Conservation (phyloP, 2,888 invertebrate genomes). For the Chalcosyrphus nemorum region DNA sequence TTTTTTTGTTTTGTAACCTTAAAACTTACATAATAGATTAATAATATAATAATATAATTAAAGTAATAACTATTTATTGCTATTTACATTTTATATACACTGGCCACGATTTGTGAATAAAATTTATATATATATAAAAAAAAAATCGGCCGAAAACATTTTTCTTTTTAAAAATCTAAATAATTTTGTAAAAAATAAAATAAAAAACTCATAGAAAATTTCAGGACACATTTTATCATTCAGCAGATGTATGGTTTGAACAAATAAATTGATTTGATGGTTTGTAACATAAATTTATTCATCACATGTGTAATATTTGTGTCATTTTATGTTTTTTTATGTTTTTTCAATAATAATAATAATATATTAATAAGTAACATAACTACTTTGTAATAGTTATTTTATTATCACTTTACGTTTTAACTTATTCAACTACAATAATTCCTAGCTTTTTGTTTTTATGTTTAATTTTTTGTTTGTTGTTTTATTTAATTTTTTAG, state of each 20-base stretch:
- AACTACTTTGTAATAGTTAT: conserved; percentile 62
- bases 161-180: conserved; percentile 13
- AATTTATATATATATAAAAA: conserved; percentile 25
- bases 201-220: not conserved
- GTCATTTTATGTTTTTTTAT: conserved; percentile 31
- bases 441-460: conserved; percentile 44
- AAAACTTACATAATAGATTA: conserved; percentile 73
- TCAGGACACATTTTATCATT: conserved; percentile 35
- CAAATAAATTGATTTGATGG: not conserved
- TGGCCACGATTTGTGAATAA: conserved; percentile 69
- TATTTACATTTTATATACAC: conserved; percentile 72
- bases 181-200: conserved; percentile 21
- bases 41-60: conserved; percentile 70
- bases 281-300: conserved; percentile 35
- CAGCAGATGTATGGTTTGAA: conserved; percentile 18
- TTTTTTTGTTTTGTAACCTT: conserved; percentile 66
- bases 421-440: conserved; percentile 65
- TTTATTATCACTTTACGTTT: conserved; percentile 72
- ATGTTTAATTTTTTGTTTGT: conserved; percentile 21
- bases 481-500: conserved; percentile 6
- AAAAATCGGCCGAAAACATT: conserved; percentile 55
- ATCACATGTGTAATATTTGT: conserved; percentile 55
- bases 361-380: conserved; percentile 65
- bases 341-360: conserved; percentile 33
- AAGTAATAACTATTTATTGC: conserved; percentile 73